phyloP scores from a whole-genome alignment of 2,888 invertebrate genomes.

The Ligdia adustata region DNA sequence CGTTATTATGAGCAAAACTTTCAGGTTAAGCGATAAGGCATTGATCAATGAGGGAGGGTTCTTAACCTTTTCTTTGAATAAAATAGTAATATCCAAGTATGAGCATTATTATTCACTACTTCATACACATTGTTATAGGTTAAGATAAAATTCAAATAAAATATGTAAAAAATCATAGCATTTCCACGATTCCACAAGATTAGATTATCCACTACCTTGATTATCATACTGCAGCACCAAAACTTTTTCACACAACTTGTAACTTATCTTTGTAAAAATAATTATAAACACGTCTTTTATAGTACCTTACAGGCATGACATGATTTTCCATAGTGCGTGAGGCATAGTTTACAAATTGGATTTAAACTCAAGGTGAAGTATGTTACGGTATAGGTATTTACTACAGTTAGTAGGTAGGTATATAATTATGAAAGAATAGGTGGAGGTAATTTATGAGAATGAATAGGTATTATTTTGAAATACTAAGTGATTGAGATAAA shows the following conservation, averaged over 20 bases:
- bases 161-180: no score
- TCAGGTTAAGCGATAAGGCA: no score
- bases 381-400: neutral
- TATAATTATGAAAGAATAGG: neutral
- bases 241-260: neutral
- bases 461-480: neutral
- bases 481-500: no score
- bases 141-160: no score
- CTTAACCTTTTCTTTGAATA: no score
- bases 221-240: conserved; percentile 4
- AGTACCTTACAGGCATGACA: conserved; percentile 8
- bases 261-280: neutral
- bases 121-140: no score
- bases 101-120: no score
- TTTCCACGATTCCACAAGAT: neutral
- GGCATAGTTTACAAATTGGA: conserved; percentile 23
- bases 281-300: conserved; percentile 1
- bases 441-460: neutral
- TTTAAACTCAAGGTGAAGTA: conserved; percentile 15
- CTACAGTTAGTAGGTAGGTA: no score
- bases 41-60: no score
- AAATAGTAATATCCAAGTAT: no score
- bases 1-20: no score
- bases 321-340: conserved; percentile 14
- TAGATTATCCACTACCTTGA: conserved; percentile 8